Evolutionary conservation across 2,888 invertebrate genomes (phyloP).

Genomic region (Monopis laevigella): DNA sequence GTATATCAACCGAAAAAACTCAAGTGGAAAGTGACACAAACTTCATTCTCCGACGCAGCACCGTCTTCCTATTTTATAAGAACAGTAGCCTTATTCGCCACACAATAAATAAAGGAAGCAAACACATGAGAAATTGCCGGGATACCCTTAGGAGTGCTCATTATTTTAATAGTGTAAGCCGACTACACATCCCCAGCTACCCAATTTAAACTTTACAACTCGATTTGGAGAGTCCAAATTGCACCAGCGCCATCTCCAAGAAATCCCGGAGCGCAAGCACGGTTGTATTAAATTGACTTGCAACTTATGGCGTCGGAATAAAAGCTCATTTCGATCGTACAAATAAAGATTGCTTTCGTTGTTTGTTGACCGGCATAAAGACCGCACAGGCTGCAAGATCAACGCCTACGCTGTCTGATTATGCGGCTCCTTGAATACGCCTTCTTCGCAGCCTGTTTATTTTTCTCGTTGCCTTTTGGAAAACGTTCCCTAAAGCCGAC

Average conservation of each 20-base stretch:
- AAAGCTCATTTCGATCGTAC: conserved; percentile 23
- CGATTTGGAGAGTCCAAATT: conserved; percentile 25
- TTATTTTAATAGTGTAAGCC: conserved; percentile 57
- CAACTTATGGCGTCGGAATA: conserved; percentile 17
- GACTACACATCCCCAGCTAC: conserved; percentile 16
- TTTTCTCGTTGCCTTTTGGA: conserved; percentile 8
- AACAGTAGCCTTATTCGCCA: conserved; percentile 49
- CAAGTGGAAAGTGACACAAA: conserved; percentile 17
- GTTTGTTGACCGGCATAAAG: conserved; percentile 35
- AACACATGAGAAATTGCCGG: conserved; percentile 58
- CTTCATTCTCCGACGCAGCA: conserved; percentile 27
- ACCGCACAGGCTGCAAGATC: conserved; percentile 43
- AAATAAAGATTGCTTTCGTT: conserved; percentile 22
- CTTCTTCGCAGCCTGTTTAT: conserved; percentile 11
- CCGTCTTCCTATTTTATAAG: conserved; percentile 18
- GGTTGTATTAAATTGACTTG: conserved; percentile 19
- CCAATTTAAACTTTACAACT: conserved; percentile 24
- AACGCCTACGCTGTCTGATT: conserved; percentile 45
- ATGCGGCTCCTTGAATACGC: conserved; percentile 27
- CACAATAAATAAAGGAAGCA: conserved; percentile 53
- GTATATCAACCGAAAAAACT: conserved; percentile 1
- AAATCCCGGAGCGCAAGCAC: conserved; percentile 21
- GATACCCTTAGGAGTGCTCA: conserved; percentile 54
- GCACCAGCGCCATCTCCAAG: conserved; percentile 18
- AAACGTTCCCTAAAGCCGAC: conserved; percentile 2